Evolutionary conservation across 2,797 vertebrate species (phyloP).

Genomic region (Acrossocheilus fasciatus): DNA sequence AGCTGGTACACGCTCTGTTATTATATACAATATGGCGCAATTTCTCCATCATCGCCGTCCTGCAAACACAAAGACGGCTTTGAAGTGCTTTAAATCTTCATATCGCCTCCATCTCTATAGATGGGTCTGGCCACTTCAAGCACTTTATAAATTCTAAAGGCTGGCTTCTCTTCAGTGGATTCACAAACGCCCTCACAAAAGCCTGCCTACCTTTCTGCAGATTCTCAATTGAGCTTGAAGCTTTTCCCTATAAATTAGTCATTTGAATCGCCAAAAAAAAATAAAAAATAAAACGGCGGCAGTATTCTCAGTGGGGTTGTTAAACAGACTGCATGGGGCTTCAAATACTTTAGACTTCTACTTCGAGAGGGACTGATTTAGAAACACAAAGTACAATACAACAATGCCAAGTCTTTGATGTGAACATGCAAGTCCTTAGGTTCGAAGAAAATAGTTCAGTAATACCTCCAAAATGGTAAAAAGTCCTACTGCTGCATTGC

Average conservation of each 20-base stretch:
- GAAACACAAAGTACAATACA: constrained; percentile 54
- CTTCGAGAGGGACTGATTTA: constrained; percentile 49
- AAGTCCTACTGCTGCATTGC: no score
- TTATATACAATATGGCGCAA: neutral
- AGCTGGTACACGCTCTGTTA: neutral
- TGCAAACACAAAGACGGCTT: constrained; percentile 33
- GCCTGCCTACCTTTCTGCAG: constrained; percentile 40
- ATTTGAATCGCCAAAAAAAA: constrained; percentile 41
- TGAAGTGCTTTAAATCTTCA: constrained; percentile 40
- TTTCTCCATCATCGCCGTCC: neutral
- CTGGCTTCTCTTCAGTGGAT: constrained; percentile 55
- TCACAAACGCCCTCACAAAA: constrained; percentile 39
- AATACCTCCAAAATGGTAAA: neutral
- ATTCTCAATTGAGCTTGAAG: constrained; percentile 45
- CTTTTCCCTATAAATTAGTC: constrained; percentile 54
- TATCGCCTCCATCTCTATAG: constrained; percentile 45
- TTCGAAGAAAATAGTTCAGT: neutral
- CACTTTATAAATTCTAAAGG: constrained; percentile 49
- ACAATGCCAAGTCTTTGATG: constrained; percentile 45
- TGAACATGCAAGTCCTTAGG: constrained; percentile 35
- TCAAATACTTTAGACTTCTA: constrained; percentile 50
- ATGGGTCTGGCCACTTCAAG: constrained; percentile 32
- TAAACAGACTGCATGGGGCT: constrained; percentile 51
- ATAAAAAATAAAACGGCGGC: neutral
- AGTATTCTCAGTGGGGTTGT: constrained; percentile 48